Percentiles rank a stretch among this genome's conserved stretches.
These are phyloP conservation scores for Coelopa pilipes DNA, from an alignment of 2,888 invertebrate species.

Conservation along the genomic window DNA sequence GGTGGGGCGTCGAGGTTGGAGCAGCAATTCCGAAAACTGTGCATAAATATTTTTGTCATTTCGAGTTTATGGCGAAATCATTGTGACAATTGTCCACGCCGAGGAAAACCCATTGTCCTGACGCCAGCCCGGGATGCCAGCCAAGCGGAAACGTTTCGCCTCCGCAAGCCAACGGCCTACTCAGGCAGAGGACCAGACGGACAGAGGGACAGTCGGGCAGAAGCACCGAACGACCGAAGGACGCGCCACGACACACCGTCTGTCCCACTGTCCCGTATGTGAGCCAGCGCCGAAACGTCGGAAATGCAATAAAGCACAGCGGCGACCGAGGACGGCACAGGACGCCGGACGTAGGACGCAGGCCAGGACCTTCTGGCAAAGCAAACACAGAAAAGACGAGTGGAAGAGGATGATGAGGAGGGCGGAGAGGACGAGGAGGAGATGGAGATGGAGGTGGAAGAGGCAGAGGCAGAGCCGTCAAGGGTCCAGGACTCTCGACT, in stretches of 20 bases:
- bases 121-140: conserved; percentile 33
- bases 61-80: conserved; percentile 47
- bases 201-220: conserved; percentile 30
- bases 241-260: conserved; percentile 47
- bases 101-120: too few species aligned
- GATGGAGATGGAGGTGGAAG: too few species aligned
- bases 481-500: too few species aligned
- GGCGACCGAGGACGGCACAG: conserved; percentile 16
- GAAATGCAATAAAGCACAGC: conserved; percentile 40
- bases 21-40: not conserved
- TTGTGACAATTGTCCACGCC: conserved; percentile 46
- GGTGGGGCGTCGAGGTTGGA: too few species aligned
- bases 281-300: not conserved
- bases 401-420: not conserved
- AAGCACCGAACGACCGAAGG: conserved; percentile 23
- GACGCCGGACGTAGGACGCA: not conserved
- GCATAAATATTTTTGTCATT: conserved; percentile 28
- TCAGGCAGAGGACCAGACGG: not conserved
- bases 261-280: not conserved
- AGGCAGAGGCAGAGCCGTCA: too few species aligned
- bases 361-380: not conserved
- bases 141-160: conserved; percentile 44
- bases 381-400: conserved; percentile 25
- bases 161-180: not conserved
- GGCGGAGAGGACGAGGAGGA: too few species aligned